Conservation (phyloP, 2,888 invertebrate genomes). For the Troides oblongomaculatus region DNA sequence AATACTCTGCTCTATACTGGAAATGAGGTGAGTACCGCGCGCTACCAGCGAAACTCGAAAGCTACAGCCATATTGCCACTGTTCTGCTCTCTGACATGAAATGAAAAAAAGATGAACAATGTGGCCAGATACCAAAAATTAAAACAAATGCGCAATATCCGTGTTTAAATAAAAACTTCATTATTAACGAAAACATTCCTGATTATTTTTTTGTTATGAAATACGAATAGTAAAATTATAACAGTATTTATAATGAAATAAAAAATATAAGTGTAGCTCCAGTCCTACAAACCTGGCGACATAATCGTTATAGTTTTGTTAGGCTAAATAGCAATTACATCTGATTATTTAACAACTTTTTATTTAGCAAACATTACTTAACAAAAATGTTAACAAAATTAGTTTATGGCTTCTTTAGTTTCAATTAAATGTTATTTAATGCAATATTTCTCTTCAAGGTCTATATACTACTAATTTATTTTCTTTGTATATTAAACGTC, state of each 20-base stretch:
- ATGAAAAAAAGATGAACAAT: constrained; percentile 37
- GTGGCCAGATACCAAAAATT: constrained; percentile 40
- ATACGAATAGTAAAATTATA: neutral
- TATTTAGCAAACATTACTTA: too few relatives aligned
- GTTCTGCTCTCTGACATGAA: constrained; percentile 40
- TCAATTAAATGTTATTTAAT: too few relatives aligned
- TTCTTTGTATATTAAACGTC: too few relatives aligned
- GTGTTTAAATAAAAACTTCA: constrained; percentile 21
- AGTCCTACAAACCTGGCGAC: too few relatives aligned
- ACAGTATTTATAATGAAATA: neutral
- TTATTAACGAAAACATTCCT: neutral
- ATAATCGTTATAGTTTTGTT: too few relatives aligned
- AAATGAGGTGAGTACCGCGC: constrained; percentile 74
- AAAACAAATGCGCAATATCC: constrained; percentile 39
- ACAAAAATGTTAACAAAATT: too few relatives aligned
- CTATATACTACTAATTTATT: too few relatives aligned
- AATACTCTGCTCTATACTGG: constrained; percentile 66
- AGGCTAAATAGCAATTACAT: too few relatives aligned
- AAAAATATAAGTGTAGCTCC: too few relatives aligned
- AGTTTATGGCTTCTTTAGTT: too few relatives aligned
- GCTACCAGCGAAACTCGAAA: constrained; percentile 76
- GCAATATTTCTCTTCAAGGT: too few relatives aligned
- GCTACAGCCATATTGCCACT: constrained; percentile 78
- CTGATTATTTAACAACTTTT: too few relatives aligned
- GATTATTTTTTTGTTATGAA: neutral